Conservation (phyloP, 1,140 invertebrate species). For the Heterodera schachtii region DNA sequence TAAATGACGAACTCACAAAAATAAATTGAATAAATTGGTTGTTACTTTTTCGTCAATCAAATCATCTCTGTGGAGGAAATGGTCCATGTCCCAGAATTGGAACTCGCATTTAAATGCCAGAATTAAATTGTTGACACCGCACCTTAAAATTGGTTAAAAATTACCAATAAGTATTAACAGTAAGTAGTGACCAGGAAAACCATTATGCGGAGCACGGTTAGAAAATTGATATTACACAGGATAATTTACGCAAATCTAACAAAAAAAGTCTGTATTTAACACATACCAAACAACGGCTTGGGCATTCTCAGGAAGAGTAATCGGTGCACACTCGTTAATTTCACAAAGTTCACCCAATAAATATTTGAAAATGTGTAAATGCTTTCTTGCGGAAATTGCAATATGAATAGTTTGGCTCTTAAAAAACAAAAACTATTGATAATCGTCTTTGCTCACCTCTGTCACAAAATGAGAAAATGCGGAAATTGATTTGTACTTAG, state of each 20-base stretch:
- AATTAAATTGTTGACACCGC: neutral
- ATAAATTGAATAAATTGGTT: too few species aligned
- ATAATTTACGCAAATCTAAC: too few species aligned
- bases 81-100: neutral
- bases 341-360: constrained; percentile 39
- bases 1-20: too few species aligned
- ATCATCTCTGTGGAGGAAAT: neutral
- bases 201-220: too few species aligned
- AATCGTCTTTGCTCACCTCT: constrained; percentile 33
- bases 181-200: too few species aligned
- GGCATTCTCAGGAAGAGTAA: constrained; percentile 36
- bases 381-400: constrained; percentile 36
- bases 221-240: too few species aligned
- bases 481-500: constrained; percentile 45
- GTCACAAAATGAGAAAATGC: constrained; percentile 42
- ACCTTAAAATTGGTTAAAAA: neutral
- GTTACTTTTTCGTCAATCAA: neutral
- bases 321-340: constrained; percentile 17
- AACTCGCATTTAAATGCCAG: neutral
- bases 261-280: too few species aligned
- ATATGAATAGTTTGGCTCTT: constrained; percentile 33
- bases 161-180: too few species aligned
- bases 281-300: constrained; percentile 31
- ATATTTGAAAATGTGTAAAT: constrained; percentile 50
- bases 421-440: neutral